phyloP scores from a whole-genome alignment of 2,888 invertebrate genomes.

The Papilio gigon region DNA sequence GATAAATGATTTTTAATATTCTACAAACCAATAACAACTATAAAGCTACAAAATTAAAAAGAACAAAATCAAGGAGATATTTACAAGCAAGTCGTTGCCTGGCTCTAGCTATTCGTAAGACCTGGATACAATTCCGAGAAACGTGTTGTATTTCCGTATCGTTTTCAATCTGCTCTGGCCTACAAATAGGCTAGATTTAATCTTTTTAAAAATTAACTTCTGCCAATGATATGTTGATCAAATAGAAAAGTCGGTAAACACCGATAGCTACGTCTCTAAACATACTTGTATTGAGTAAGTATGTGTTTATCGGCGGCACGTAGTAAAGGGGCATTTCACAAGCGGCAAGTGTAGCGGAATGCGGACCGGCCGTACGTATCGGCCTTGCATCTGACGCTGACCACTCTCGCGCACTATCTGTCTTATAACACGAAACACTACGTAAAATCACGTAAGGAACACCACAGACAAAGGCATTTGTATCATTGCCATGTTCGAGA shows the following conservation, averaged over 20 bases:
- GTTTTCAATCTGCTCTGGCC: no score
- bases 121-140: no score
- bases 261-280: constrained; percentile 23
- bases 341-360: constrained; percentile 72
- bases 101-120: no score
- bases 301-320: constrained; percentile 57
- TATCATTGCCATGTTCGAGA: background rate
- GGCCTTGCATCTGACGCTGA: constrained; percentile 79
- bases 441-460: constrained; percentile 22
- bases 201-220: no score
- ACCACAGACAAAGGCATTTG: background rate
- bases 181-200: no score
- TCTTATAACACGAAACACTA: constrained; percentile 43
- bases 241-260: constrained; percentile 4
- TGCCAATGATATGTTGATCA: background rate
- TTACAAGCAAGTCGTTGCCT: no score
- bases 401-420: constrained; percentile 62
- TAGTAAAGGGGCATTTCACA: constrained; percentile 76
- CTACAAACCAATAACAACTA: no score
- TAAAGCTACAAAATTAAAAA: no score
- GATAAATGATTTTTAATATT: background rate
- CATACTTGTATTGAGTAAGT: constrained; percentile 44
- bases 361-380: constrained; percentile 67
- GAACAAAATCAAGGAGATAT: no score
- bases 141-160: no score